Evolutionary conservation across 2,888 invertebrate species (phyloP).

Genomic region (Eupelmus urozonus): DNA sequence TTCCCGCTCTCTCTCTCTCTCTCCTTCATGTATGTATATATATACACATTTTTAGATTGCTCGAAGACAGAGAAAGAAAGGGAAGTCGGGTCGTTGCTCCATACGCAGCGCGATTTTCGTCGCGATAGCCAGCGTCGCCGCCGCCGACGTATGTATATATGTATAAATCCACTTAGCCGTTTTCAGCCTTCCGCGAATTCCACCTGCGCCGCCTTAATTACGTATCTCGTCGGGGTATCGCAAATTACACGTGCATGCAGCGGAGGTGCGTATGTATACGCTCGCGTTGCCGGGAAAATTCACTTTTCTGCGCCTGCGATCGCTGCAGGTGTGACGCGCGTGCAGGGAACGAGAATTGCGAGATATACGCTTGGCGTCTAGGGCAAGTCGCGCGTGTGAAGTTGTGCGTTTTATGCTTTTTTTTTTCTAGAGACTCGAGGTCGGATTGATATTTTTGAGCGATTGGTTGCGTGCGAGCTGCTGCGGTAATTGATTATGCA

Average conservation of each 20-base stretch:
- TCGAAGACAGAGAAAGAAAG: slow-evolving; percentile 1
- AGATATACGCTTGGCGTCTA: background rate
- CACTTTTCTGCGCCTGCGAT: slow-evolving; percentile 31
- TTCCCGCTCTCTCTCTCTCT: background rate
- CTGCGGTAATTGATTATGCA: no score
- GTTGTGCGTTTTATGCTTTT: background rate
- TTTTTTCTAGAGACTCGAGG: no score
- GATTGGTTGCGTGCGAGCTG: no score
- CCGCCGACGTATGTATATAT: background rate
- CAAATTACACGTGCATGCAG: slow-evolving; percentile 9
- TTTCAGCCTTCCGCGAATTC: slow-evolving; percentile 36
- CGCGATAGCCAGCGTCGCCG: slow-evolving; percentile 16
- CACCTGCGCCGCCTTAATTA: slow-evolving; percentile 36
- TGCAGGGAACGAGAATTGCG: background rate
- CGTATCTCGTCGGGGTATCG: slow-evolving; percentile 19
- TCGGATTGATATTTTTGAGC: no score
- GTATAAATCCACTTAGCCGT: slow-evolving; percentile 45
- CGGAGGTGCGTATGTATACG: background rate
- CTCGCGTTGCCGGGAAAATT: slow-evolving; percentile 19
- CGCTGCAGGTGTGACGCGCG: background rate
- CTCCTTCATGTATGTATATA: no score
- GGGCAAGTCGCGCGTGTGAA: background rate
- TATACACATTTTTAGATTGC: slow-evolving; percentile 11
- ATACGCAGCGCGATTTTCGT: slow-evolving; percentile 35
- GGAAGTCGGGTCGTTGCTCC: slow-evolving; percentile 22